Percentiles rank a stretch among this genome's conserved stretches.
Conservation (phyloP, 1,140 invertebrate genomes). For the Aphaenogaster rudis region DNA sequence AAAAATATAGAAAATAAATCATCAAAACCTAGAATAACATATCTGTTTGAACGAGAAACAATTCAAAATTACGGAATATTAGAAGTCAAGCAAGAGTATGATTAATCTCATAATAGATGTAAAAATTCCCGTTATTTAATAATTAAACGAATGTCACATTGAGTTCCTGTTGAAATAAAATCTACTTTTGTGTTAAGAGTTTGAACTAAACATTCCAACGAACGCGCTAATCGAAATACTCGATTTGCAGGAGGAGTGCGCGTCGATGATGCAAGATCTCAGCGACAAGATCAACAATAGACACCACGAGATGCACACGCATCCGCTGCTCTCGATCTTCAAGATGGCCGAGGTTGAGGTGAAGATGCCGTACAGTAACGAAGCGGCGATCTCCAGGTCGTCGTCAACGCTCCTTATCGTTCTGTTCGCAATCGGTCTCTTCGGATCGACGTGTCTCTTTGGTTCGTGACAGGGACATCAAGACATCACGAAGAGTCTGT, state of each 20-base stretch:
- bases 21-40: background rate
- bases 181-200: background rate
- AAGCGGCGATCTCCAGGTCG: slow-evolving; percentile 63
- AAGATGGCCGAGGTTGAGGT: slow-evolving; percentile 97
- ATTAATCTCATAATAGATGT: background rate
- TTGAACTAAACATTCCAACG: background rate
- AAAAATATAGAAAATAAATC: background rate
- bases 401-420: slow-evolving; percentile 72
- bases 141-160: background rate
- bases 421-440: slow-evolving; percentile 67
- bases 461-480: slow-evolving; percentile 70
- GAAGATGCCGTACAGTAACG: slow-evolving; percentile 83
- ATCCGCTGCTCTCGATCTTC: slow-evolving; percentile 95
- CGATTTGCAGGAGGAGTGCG: slow-evolving; percentile 93
- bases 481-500: slow-evolving; percentile 3
- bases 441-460: slow-evolving; percentile 66
- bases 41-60: background rate
- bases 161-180: background rate
- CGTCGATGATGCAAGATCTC: slow-evolving; percentile 92
- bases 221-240: background rate
- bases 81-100: background rate
- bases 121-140: background rate
- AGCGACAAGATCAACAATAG: slow-evolving; percentile 94
- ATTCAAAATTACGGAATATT: background rate
- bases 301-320: slow-evolving; percentile 93